phyloP scores from a whole-genome alignment of 2,888 invertebrate genomes.

The Sminthurinus aureus region DNA sequence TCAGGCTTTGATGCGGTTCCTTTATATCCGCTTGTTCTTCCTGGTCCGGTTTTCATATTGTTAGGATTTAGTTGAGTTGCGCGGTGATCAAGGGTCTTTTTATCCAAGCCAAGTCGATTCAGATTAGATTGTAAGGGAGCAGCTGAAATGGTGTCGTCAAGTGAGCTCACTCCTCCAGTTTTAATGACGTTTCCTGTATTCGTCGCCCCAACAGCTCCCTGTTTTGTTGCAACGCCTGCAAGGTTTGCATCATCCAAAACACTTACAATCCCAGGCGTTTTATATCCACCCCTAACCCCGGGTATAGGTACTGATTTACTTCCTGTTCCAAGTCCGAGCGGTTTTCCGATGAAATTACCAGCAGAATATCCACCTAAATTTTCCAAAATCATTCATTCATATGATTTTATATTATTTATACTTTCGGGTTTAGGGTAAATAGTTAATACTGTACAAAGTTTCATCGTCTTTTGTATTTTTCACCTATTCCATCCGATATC shows the following conservation, averaged over 20 bases:
- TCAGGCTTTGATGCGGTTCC: constrained; percentile 60
- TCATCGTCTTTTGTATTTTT: too few species aligned
- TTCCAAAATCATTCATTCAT: too few species aligned
- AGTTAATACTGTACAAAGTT: too few species aligned
- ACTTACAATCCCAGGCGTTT: neutral
- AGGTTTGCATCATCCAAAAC: constrained; percentile 23
- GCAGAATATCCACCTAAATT: constrained; percentile 51
- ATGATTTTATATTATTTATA: too few species aligned
- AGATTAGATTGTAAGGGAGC: too few species aligned
- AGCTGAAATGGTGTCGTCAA: neutral
- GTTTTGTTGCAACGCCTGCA: constrained; percentile 25
- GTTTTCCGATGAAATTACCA: constrained; percentile 51
- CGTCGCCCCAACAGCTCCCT: constrained; percentile 8
- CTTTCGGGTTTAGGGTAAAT: too few species aligned
- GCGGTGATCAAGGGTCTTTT: constrained; percentile 38
- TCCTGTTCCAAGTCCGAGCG: constrained; percentile 43
- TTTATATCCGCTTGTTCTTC: constrained; percentile 60
- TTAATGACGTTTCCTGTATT: constrained; percentile 14
- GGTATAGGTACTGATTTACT: constrained; percentile 44
- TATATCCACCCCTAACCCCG: constrained; percentile 40
- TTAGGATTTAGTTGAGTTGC: constrained; percentile 62
- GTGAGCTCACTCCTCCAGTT: neutral
- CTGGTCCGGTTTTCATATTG: constrained; percentile 58
- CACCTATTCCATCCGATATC: constrained; percentile 54
- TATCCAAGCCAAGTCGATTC: constrained; percentile 16